Percentiles rank a stretch among this genome's conserved stretches.
These are phyloP conservation scores for Propithecus coquereli DNA, from an alignment of 2,113 vertebrate species.

Conservation along the genomic window DNA sequence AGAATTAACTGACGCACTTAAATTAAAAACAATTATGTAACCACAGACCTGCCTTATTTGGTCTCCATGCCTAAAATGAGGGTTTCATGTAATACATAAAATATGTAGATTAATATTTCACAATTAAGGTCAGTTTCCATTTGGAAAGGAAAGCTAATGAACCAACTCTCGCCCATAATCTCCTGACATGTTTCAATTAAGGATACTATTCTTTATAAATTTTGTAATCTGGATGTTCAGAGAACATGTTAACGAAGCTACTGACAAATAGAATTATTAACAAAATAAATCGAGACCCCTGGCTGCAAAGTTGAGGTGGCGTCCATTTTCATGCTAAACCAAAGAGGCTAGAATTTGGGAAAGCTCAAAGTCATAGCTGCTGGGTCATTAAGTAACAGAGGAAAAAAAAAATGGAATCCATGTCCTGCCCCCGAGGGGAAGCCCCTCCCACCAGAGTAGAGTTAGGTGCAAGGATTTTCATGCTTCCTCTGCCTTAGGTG, in stretches of 20 bases:
- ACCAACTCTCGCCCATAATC: slow-evolving; percentile 70
- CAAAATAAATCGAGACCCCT: slow-evolving; percentile 35
- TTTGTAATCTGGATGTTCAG: slow-evolving; percentile 63
- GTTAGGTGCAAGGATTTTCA: not conserved
- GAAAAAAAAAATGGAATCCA: not conserved
- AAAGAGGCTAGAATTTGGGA: not conserved
- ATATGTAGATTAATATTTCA: slow-evolving; percentile 78
- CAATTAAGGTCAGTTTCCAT: slow-evolving; percentile 75
- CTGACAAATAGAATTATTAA: slow-evolving; percentile 57
- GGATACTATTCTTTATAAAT: slow-evolving; percentile 70
- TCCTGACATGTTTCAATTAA: slow-evolving; percentile 72
- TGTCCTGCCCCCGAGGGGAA: not conserved
- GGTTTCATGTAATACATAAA: slow-evolving; percentile 76
- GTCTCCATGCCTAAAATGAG: slow-evolving; percentile 78
- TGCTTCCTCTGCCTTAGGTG: not conserved
- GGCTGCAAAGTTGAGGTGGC: not conserved
- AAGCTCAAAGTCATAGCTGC: not conserved
- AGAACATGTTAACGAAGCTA: slow-evolving; percentile 52
- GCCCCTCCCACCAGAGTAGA: not conserved
- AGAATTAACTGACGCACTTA: slow-evolving; percentile 83
- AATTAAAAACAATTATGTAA: slow-evolving; percentile 90
- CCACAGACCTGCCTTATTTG: slow-evolving; percentile 77
- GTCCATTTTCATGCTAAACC: not conserved
- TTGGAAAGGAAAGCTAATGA: slow-evolving; percentile 75
- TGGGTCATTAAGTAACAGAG: not conserved